These are phyloP conservation scores for Suncus etruscus DNA, from an alignment of 2,113 vertebrate species.

Conservation along the genomic window DNA sequence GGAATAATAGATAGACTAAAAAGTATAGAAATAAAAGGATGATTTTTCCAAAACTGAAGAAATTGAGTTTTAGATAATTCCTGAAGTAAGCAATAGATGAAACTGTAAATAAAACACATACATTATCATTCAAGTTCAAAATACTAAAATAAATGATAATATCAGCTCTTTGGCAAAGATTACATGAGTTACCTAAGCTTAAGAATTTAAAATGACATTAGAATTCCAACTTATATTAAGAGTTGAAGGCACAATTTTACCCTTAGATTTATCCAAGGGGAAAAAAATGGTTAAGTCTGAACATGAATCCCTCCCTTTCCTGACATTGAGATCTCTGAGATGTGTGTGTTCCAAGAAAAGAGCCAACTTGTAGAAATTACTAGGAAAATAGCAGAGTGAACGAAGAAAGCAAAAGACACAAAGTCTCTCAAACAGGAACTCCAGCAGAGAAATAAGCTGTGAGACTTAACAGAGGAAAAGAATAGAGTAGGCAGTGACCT, in stretches of 20 bases:
- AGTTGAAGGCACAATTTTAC: background rate
- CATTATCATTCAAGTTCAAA: background rate
- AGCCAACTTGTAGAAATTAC: background rate
- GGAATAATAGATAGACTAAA: background rate
- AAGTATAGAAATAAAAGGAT: background rate
- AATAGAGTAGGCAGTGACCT: background rate
- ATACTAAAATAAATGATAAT: background rate
- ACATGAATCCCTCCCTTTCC: background rate
- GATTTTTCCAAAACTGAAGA: constrained; percentile 7
- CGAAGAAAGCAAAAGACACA: background rate
- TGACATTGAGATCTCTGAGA: background rate
- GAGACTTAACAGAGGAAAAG: constrained; percentile 15
- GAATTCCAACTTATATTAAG: background rate
- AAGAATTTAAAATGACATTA: background rate
- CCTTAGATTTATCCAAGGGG: constrained; percentile 8
- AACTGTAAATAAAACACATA: background rate
- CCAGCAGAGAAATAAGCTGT: background rate
- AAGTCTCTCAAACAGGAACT: background rate
- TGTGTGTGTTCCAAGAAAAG: background rate
- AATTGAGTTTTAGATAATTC: background rate
- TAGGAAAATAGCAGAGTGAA: background rate
- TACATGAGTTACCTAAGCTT: background rate
- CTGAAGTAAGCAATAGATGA: background rate
- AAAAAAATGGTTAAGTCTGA: background rate
- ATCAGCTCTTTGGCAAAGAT: background rate